Base-by-base conservation (phyloP, 2,888 invertebrate species). In the Hermaeophaga mercurialis region DNA sequence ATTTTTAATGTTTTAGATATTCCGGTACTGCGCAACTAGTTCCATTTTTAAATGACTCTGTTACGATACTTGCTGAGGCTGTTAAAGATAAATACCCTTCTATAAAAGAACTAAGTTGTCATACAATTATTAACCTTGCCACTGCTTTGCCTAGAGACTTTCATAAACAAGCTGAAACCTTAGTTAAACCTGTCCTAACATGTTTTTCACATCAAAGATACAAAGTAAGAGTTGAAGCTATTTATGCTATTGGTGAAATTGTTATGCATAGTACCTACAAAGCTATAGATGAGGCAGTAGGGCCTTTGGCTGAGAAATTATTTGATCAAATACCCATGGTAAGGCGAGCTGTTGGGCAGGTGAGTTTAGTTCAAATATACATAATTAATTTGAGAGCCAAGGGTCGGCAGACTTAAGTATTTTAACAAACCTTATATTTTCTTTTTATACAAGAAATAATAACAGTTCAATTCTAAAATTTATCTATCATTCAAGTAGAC, bases 321-420 rank as follows among this genome's bases (percentile, higher is more conserved):
- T 95, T 96, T 81, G 96, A 96, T 79, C 86, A 88, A 66, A 87
- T 88, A 70, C 85, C 88, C 0, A 79, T 83, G 54, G 95, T 96
- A 0, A 82, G 96, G 39, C 78, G 82, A 69, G 89, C 90, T 64
- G 89, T 94, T 2, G 87, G 89, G 0, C 78, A 84, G 67, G 87
- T 52, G 19, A 36, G 26, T 34, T 11, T 4, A 31, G 3, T 8
- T 26, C 9, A 12, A 6, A 6, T 3, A 22, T 6, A 22, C 6
- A 22, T 5, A 6, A 22, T 22, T 5, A 6, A 22, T 6, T 22
- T 6, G 3, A 22, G 22, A n/a, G n/a, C n/a, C n/a, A n/a, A n/a
- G n/a, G n/a, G n/a, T n/a, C n/a, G n/a, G n/a, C n/a, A n/a, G n/a
- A n/a, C n/a, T n/a, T n/a, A n/a, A n/a, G n/a, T n/a, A n/a, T n/a